These are phyloP conservation scores for Polyommatus iphigenia DNA, from an alignment of 2,888 invertebrate species.

Conservation along the genomic window DNA sequence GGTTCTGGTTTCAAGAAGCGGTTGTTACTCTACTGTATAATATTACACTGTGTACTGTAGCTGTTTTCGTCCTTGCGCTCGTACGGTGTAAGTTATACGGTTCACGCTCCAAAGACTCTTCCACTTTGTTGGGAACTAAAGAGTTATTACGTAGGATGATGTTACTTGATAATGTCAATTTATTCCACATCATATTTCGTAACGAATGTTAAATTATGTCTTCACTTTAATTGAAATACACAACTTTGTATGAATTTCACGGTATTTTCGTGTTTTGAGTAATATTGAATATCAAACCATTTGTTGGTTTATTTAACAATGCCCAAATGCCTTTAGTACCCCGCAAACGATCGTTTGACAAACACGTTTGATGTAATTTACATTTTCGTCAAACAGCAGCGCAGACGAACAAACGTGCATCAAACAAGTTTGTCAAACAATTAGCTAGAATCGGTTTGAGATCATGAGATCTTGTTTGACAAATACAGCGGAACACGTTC, in stretches of 20 bases:
- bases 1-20: too few relatives aligned
- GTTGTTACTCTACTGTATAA: not conserved
- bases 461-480: too few relatives aligned
- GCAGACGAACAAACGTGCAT: too few relatives aligned
- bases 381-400: too few relatives aligned
- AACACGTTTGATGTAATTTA: too few relatives aligned
- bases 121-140: conserved; percentile 21
- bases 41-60: not conserved
- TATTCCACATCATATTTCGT: conserved; percentile 14
- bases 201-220: not conserved
- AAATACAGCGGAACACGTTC: too few relatives aligned
- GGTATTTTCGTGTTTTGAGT: not conserved
- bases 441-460: too few relatives aligned
- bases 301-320: not conserved
- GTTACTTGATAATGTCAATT: conserved; percentile 17
- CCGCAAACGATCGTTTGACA: too few relatives aligned
- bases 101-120: conserved; percentile 8
- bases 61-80: not conserved
- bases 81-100: conserved; percentile 17
- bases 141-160: conserved; percentile 13
- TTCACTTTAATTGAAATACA: conserved; percentile 2
- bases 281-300: not conserved
- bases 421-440: too few relatives aligned
- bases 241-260: not conserved
- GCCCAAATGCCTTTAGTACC: not conserved